Base-by-base conservation (phyloP, 2,113 vertebrate species). In the Meleagris gallopavo region DNA sequence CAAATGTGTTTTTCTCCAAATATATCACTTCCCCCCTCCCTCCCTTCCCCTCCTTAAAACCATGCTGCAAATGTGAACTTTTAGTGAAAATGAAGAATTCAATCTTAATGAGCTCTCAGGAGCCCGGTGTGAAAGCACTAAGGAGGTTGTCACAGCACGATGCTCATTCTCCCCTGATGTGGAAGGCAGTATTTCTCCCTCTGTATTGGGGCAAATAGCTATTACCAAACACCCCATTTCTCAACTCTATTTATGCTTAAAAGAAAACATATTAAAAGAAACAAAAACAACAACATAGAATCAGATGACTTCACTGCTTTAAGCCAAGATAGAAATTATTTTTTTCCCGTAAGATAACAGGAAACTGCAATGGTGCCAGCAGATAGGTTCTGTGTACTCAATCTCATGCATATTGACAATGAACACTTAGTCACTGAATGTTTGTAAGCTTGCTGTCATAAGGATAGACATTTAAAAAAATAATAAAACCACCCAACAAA, bases 141-240 rank as follows among this genome's bases (percentile, higher is more conserved):
- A 16, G 30, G 30, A 14, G 7, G 32, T 11, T 88, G 40, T 77
- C 55, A 65, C 0, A 5, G 55, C 83, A 13, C 1, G 5, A 67
- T 30, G 15, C 13, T 93, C 73, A 64, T 52, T 86, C 57, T 64
- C 88, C 40, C 78, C 69, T 77, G 21, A 41, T 25, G 27, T 13
- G 61, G 83, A 96, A 88, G 20, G 6, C 32, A 50, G 21, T 38
- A 86, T 3, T 77, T 22, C 46, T 74, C 69, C 17, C 22, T 77
- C 48, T 0, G 0, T 64, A 57, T 22, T 67, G 60, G 36, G 38
- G 34, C 38, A 92, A 92, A 83, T 57, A 29, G 27, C 27, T 74
- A 38, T 94, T 94, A 70, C 69, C 45, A 86, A 86, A 95, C 24
- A 83, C 13, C 12, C 24, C 52, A 24, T 81, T 67, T 90, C 83